A percentile compares a stretch with the other conserved stretches of the same genome.
Evolutionary conservation across 2,888 invertebrate genomes (phyloP).

Genomic region (Drosophila pegasa): DNA sequence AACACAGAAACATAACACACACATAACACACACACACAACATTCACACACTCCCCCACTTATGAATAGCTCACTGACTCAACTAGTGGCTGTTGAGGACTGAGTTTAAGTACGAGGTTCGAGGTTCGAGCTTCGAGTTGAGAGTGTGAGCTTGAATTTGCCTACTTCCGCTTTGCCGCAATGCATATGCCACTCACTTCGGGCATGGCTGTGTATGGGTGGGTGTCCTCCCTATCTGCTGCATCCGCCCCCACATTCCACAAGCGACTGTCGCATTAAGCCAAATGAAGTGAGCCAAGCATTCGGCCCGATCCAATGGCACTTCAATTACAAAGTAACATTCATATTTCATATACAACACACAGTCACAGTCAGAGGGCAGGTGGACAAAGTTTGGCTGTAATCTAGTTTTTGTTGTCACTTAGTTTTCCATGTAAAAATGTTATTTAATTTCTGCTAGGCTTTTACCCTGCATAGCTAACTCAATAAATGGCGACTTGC

Average conservation of each 20-base stretch:
- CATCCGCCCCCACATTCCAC: constrained; percentile 47
- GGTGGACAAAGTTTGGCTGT: background rate
- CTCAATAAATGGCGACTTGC: constrained; percentile 41
- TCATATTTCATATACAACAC: too few species aligned
- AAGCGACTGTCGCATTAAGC: constrained; percentile 43
- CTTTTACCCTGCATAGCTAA: constrained; percentile 44
- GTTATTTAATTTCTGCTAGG: constrained; percentile 58
- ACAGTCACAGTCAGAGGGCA: background rate
- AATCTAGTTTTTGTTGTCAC: constrained; percentile 13
- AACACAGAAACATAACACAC: constrained; percentile 26
- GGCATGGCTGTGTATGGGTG: constrained; percentile 16
- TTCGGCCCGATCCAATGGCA: constrained; percentile 25
- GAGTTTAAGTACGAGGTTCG: constrained; percentile 17
- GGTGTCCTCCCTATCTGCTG: constrained; percentile 55
- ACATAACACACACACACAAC: constrained; percentile 15
- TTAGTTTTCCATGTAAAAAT: constrained; percentile 21
- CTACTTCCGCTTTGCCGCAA: constrained; percentile 66
- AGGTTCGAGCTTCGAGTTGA: constrained; percentile 27
- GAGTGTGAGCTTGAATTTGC: constrained; percentile 34
- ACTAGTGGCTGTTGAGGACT: constrained; percentile 56
- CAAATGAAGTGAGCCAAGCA: constrained; percentile 61
- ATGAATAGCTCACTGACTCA: constrained; percentile 34
- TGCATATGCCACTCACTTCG: constrained; percentile 18
- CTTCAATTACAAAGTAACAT: background rate
- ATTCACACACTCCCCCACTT: constrained; percentile 15